Evolutionary conservation across 2,888 invertebrate species (phyloP), one percentile per base, ranked within the genome.

Genomic region (Lepidocyrtinus sp.): DNA sequence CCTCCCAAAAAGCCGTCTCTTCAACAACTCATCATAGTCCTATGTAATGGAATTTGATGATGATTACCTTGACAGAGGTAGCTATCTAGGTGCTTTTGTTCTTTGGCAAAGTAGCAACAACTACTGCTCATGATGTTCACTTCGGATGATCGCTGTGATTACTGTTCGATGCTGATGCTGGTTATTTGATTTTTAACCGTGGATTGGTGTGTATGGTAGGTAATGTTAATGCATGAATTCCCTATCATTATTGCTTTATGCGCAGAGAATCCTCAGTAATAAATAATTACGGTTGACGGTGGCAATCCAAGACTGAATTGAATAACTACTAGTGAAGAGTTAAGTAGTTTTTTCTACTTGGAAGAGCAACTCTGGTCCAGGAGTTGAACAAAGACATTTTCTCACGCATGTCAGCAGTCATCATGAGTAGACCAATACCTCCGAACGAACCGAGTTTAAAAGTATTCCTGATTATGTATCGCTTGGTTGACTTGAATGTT

Each of bases 1-100:
- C 80, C 80, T 80, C 80, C 80, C 80, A 74, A 55, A 80, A 80
- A 80, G 80, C 80, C 80, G 80, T 80, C 80, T 74, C 80, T 80
- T 80, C 74, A 80, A 71, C 80, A 75, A 80, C 74, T 80, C 80
- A 79, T 79, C 79, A 80, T 75, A 75, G 62, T 79, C 74, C 79
- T 61, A 25, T 46, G 74, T 80, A 80, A 80, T 80, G 80, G 80
- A 80, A 74, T 80, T 80, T 80, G 74, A 80, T 80, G 79, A 79
- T 79, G 80, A 80, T 80, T 80, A 70, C 80, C 80, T 80, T 80
- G 80, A 80, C 80, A 68, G 12, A 80, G 80, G 65, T 80, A 80
- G 64, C 72, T 22, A 65, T 67, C 45, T 24, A 71, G 59, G 17
- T 64, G 46, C 45, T 71, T 68, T 19, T 63, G 55, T 59, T 68